These are phyloP conservation scores for Columba livia DNA, from an alignment of 2,113 vertebrate species.

Conservation along the genomic window DNA sequence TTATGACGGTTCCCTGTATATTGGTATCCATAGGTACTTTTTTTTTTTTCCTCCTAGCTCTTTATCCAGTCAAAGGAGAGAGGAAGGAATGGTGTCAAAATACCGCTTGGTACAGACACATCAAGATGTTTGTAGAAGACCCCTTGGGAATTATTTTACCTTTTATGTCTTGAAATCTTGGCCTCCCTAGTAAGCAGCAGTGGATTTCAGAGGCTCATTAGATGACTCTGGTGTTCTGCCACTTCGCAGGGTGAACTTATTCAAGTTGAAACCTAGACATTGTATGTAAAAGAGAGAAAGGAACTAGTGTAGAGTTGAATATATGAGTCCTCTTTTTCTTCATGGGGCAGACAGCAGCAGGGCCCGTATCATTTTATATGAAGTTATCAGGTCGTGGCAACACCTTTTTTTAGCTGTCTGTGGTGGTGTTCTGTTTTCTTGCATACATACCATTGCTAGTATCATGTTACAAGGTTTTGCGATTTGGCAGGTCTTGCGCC, in stretches of 20 bases:
- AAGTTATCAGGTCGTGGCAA: neutral
- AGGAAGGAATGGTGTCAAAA: conserved; percentile 5
- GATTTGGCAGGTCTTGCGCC: neutral
- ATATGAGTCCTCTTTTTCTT: neutral
- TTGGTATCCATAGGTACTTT: neutral
- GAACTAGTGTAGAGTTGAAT: neutral
- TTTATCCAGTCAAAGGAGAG: conserved; percentile 25
- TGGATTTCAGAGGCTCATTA: conserved; percentile 3
- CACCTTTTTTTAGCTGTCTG: neutral
- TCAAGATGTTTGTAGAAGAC: neutral
- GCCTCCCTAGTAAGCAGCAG: neutral
- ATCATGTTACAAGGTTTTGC: neutral
- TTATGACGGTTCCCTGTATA: conserved; percentile 23
- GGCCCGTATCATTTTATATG: neutral
- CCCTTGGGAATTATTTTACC: neutral
- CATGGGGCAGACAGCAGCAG: neutral
- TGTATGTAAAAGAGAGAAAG: neutral
- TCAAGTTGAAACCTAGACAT: neutral
- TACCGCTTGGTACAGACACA: neutral
- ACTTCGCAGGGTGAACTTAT: neutral
- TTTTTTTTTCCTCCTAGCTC: neutral
- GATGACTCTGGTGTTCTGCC: neutral
- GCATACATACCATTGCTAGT: neutral
- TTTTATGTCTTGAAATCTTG: neutral
- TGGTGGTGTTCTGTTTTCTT: neutral